Base-by-base conservation (phyloP, 2,797 vertebrate species). In the Phrynocephalus vlangalii region DNA sequence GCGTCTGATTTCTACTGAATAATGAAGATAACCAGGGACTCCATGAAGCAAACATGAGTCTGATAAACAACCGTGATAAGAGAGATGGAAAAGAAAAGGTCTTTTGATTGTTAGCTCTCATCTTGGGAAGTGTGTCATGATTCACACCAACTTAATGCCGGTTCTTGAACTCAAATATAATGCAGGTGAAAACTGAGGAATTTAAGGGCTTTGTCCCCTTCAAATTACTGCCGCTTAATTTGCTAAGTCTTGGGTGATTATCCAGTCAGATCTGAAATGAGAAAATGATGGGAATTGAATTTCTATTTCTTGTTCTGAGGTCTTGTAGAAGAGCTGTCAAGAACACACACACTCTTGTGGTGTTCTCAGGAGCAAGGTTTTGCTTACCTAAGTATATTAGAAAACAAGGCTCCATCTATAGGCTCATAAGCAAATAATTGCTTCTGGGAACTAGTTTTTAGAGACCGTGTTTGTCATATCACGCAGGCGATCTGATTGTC, bases 151-250 rank as follows among this genome's bases (percentile, higher is more conserved):
- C 80, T 94, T 38, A 87, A 89, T 0, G 0, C 92, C 87, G 95
- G 86, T 88, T 95, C 66, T 88, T 92, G 89, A 83, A 92, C 70
- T 92, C 89, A 93, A 93, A 91, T 86, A 83, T 33, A 92, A 89
- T 87, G 67, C 84, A 93, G 91, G 10, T 71, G 79, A 94, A 95
- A 91, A 94, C 18, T 63, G 68, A 93, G 91, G 79, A 92, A 92
- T 92, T 84, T 92, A 91, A 81, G 84, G 91, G 83, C 89, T 24
- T 90, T 94, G 89, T 84, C 88, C 84, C 73, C 8, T 93, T 91
- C 87, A 94, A 88, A 94, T 95, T 96, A 94, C 83, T 95, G 95
- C 89, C 92, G 87, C 86, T 94, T 94, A 90, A 92, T 87, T 96
- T 63, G 73, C 87, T 94, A 96, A 94, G 94, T 95, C 91, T 93